These are phyloP conservation scores for Lithodes maja DNA, from an alignment of 2,888 invertebrate genomes.

Conservation along the genomic window DNA sequence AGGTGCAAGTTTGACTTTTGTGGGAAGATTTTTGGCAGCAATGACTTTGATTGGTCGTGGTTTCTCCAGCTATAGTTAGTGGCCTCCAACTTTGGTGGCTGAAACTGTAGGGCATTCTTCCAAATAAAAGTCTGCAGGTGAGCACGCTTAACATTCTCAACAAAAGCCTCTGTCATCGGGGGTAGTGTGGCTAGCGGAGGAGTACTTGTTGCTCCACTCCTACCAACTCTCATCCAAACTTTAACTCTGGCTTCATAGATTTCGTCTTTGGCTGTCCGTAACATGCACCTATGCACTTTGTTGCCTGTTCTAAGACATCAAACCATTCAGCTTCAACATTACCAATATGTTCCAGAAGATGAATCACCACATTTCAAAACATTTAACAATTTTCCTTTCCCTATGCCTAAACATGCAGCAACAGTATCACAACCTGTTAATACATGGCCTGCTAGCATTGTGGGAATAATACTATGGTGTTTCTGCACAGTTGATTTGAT, in stretches of 20 bases:
- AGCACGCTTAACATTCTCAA: constrained; percentile 32
- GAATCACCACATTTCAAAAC: constrained; percentile 36
- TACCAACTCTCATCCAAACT: constrained; percentile 22
- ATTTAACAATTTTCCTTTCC: constrained; percentile 27
- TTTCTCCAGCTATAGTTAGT: constrained; percentile 37
- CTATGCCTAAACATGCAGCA: constrained; percentile 33
- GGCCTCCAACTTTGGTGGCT: constrained; percentile 34
- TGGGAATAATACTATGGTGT: constrained; percentile 24
- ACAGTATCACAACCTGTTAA: background rate
- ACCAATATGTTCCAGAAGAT: constrained; percentile 29
- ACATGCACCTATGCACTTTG: background rate
- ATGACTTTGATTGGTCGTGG: constrained; percentile 35
- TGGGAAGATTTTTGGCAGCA: constrained; percentile 34
- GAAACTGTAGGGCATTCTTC: constrained; percentile 35
- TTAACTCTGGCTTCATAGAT: constrained; percentile 40
- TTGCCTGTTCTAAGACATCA: constrained; percentile 39
- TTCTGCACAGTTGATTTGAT: constrained; percentile 30
- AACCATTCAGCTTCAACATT: too few species aligned
- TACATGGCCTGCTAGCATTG: constrained; percentile 24
- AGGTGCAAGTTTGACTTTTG: constrained; percentile 19
- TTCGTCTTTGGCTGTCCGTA: constrained; percentile 23
- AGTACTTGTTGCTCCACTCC: background rate
- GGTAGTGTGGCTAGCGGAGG: too few species aligned
- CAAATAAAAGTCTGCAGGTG: constrained; percentile 30
- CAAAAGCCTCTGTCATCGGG: constrained; percentile 32